A percentile compares a stretch with the other conserved stretches of the same genome.
phyloP scores from a whole-genome alignment of 2,888 invertebrate genomes.

The Oscheius sp. region DNA sequence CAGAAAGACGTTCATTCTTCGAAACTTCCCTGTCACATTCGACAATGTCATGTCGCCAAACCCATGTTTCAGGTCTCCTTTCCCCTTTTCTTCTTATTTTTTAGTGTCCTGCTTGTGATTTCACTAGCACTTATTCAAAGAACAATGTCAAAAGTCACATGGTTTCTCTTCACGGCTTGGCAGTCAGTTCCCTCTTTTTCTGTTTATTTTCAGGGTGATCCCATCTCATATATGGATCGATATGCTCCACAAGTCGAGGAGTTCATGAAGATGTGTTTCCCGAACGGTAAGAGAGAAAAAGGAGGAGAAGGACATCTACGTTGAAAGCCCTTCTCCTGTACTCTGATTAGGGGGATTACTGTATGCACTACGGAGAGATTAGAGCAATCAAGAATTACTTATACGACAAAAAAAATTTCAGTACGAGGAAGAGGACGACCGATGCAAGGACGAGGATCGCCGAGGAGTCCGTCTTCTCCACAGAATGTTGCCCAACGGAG shows the following conservation, averaged over 20 bases:
- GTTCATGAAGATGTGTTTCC: slow-evolving; percentile 70
- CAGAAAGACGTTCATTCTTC: slow-evolving; percentile 69
- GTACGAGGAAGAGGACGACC: slow-evolving; percentile 68
- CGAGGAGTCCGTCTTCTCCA: slow-evolving; percentile 47
- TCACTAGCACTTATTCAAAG: slow-evolving; percentile 69
- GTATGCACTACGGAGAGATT: too few relatives aligned
- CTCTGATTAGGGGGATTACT: too few relatives aligned
- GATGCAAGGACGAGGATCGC: slow-evolving; percentile 61
- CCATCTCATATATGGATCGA: slow-evolving; percentile 69
- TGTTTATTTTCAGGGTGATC: slow-evolving; percentile 52
- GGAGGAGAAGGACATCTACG: too few relatives aligned
- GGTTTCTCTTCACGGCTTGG: slow-evolving; percentile 69
- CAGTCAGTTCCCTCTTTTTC: slow-evolving; percentile 43
- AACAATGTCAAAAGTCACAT: slow-evolving; percentile 70
- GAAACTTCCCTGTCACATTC: slow-evolving; percentile 69
- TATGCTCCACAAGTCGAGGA: slow-evolving; percentile 70
- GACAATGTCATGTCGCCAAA: slow-evolving; percentile 69
- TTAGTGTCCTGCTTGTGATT: slow-evolving; percentile 69
- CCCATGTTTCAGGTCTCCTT: slow-evolving; percentile 61
- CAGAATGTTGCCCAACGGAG: slow-evolving; percentile 27
- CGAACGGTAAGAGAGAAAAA: slow-evolving; percentile 61
- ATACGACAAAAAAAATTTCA: too few relatives aligned
- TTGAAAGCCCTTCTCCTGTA: too few relatives aligned
- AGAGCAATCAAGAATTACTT: too few relatives aligned
- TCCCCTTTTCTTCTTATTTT: neutral